A percentile compares a stretch with the other conserved stretches of the same genome.
Conservation (phyloP, 2,113 vertebrate genomes). For the Antennarius striatus region DNA sequence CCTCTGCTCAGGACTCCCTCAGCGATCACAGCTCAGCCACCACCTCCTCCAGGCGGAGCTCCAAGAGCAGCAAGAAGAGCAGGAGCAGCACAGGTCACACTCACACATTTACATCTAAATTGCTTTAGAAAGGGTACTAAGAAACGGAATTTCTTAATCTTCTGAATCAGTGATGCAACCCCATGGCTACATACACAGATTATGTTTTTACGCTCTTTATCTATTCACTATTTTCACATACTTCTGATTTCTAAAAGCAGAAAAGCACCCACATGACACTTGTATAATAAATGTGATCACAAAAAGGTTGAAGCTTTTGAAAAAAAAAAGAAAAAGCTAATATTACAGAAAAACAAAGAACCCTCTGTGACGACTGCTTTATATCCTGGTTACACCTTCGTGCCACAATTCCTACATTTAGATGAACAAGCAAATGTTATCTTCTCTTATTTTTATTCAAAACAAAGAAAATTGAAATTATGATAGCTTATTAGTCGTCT, state of each 20-base stretch:
- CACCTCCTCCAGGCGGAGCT: constrained; percentile 89
- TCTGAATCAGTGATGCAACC: not conserved
- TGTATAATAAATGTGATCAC: no score
- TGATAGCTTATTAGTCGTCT: no score
- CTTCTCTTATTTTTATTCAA: no score
- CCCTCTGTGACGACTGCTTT: not conserved
- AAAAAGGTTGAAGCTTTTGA: not conserved
- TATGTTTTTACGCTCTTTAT: no score
- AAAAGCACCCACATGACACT: no score
- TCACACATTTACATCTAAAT: not conserved
- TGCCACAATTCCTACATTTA: no score
- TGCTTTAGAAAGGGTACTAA: not conserved
- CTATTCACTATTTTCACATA: no score
- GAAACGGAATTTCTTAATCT: not conserved
- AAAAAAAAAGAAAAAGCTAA: constrained; percentile 2
- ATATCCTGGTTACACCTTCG: no score
- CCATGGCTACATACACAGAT: not conserved
- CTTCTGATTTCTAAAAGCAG: no score
- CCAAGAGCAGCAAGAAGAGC: constrained; percentile 92
- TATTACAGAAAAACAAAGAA: not conserved
- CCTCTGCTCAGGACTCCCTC: constrained; percentile 95
- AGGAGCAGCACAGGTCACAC: constrained; percentile 86
- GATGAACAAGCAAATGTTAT: no score
- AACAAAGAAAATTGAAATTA: no score
- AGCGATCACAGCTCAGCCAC: constrained; percentile 93